Base-by-base conservation (phyloP, 1,140 invertebrate species). In the Drosophila setifemur region DNA sequence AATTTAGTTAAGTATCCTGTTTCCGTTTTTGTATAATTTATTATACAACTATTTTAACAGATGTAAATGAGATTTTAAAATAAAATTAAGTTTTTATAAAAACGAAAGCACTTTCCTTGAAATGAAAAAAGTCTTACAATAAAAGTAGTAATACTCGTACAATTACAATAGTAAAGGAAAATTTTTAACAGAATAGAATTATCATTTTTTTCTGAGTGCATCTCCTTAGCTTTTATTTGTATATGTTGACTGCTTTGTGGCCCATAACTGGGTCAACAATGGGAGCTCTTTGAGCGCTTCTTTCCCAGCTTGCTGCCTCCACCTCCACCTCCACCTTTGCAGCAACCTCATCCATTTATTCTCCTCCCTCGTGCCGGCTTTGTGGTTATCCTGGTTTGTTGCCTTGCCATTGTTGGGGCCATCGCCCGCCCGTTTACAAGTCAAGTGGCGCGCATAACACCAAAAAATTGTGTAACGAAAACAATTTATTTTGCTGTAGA, bases 191-290 rank as follows among this genome's bases (percentile, higher is more conserved):
- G n/a, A n/a, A n/a, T n/a, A n/a, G n/a, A n/a, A n/a, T n/a, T n/a
- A n/a, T n/a, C n/a, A n/a, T n/a, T n/a, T 57, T 2, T 54, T 54
- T 3, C 6, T 25, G 23, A 23, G 50, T 67, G 50, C 2, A 45
- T 39, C 50, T 49, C 33, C 60, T 25, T 21, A 48, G 25, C 39
- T 40, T 74, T 83, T 85, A 63, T 79, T 85, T 79, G 57, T 71
- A 55, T 63, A 60, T 60, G 64, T 58, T 70, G 73, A 77, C 78
- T 77, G 78, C 60, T 70, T 74, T 83, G 73, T 63, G 79, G 64
- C 58, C 55, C 71, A 85, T 79, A 85, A 85, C 81, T 85, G 74
- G 79, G 79, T 85, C 79, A 85, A 79, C 81, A 83, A 85, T 61
- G 55, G 64, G 8, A 66, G 53, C 43, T 72, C 47, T 60, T 68